Percentiles rank a stretch among this genome's conserved stretches.
phyloP scores from a whole-genome alignment of 37 sponge, comb jelly and placozoan species.

The Spongilla lacustris region DNA sequence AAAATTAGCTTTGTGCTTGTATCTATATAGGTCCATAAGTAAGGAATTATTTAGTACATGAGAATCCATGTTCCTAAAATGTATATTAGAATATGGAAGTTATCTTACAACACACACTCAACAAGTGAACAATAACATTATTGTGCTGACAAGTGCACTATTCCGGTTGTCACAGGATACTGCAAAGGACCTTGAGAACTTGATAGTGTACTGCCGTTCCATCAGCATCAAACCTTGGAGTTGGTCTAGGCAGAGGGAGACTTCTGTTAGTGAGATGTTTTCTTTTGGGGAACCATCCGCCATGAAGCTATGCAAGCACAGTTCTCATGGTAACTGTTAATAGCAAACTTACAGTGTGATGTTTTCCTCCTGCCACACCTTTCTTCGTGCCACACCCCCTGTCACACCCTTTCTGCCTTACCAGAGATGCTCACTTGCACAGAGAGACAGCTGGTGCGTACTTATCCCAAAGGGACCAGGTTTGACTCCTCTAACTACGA shows the following conservation, averaged over 20 bases:
- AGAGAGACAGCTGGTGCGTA: conserved; percentile 66
- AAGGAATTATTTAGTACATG: no score
- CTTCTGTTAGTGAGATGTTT: conserved; percentile 71
- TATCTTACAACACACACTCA: no score
- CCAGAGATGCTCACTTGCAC: conserved; percentile 66
- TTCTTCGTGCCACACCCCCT: no score
- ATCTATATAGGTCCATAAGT: no score
- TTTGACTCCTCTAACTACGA: conserved; percentile 80
- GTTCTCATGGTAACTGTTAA: conserved; percentile 28
- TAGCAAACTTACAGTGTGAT: not conserved
- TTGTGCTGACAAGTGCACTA: no score
- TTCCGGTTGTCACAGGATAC: conserved; percentile 2
- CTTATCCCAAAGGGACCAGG: conserved; percentile 70
- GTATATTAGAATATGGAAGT: no score
- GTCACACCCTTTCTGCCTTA: no score
- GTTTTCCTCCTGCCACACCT: not conserved
- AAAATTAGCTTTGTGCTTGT: no score
- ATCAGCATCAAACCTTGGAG: conserved; percentile 69
- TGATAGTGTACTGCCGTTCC: conserved; percentile 59
- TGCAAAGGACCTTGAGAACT: conserved; percentile 30
- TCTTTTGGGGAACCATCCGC: conserved; percentile 73
- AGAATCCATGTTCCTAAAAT: no score
- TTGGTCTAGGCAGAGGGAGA: conserved; percentile 47
- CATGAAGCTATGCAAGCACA: conserved; percentile 22
- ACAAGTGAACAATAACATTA: no score